phyloP scores from a whole-genome alignment of 1,140 invertebrate genomes.

The Ganaspis sp. region DNA sequence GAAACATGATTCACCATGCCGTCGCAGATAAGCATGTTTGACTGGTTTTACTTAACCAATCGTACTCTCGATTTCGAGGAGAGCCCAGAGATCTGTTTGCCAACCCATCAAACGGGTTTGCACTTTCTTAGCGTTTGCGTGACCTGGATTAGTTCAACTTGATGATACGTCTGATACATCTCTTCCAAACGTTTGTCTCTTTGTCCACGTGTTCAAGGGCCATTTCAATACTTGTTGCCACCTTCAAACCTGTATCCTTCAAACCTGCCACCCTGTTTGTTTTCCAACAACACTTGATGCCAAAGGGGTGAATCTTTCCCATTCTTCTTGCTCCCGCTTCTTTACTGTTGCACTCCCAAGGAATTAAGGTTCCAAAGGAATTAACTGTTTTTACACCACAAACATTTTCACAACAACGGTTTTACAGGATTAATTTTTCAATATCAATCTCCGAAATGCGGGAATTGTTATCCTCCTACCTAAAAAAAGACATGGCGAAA shows the following conservation, averaged over 20 bases:
- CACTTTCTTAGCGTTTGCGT: conserved; percentile 2
- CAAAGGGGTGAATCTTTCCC: neutral
- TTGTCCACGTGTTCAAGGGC: neutral
- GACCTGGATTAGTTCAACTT: conserved; percentile 23
- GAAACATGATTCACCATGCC: conserved; percentile 54
- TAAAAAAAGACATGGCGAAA: no score
- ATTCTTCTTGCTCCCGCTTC: no score
- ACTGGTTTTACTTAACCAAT: conserved; percentile 59
- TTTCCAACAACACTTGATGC: neutral
- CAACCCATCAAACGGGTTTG: conserved; percentile 28
- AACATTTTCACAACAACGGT: no score
- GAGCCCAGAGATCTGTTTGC: conserved; percentile 31
- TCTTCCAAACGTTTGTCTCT: neutral
- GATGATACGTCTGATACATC: no score
- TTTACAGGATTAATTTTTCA: no score
- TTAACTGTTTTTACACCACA: no score
- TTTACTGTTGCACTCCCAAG: no score
- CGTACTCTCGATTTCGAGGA: conserved; percentile 62
- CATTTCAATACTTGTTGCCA: conserved; percentile 3
- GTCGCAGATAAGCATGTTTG: conserved; percentile 27
- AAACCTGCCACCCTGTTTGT: neutral
- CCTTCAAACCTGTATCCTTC: no score
- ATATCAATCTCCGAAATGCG: no score
- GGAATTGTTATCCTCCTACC: no score
- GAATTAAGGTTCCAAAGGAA: no score